A percentile compares a stretch with the other conserved stretches of the same genome.
phyloP scores from a whole-genome alignment of 2,888 invertebrate species.

The Gasteruption jaculator region DNA sequence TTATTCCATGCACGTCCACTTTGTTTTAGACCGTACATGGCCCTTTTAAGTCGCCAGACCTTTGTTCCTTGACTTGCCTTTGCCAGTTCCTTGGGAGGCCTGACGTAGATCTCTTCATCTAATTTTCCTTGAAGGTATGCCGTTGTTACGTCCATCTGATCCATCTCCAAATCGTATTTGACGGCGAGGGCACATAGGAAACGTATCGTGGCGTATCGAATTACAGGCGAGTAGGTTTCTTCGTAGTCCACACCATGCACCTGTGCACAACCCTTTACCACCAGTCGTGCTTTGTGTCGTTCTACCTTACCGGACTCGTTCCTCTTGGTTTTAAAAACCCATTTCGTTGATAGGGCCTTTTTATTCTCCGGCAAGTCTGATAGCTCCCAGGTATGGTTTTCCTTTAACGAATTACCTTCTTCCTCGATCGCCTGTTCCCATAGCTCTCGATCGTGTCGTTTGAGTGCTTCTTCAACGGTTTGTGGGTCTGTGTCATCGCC shows the following conservation, averaged over 20 bases:
- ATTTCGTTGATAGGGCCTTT: constrained; percentile 19
- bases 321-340: constrained; percentile 23
- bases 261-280: constrained; percentile 31
- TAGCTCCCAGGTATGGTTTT: constrained; percentile 23
- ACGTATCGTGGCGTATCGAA: constrained; percentile 25
- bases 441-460: constrained; percentile 9
- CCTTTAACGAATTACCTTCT: constrained; percentile 17
- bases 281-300: constrained; percentile 27
- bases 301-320: constrained; percentile 12
- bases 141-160: constrained; percentile 33
- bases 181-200: constrained; percentile 27
- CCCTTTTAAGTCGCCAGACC: constrained; percentile 13
- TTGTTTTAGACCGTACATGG: constrained; percentile 21
- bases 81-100: constrained; percentile 19
- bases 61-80: constrained; percentile 12
- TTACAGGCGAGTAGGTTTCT: constrained; percentile 32
- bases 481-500: constrained; percentile 7
- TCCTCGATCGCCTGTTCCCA: constrained; percentile 25
- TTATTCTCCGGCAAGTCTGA: constrained; percentile 16
- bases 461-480: constrained; percentile 18
- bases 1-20: constrained; percentile 20
- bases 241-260: constrained; percentile 30
- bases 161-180: constrained; percentile 24
- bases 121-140: constrained; percentile 33
- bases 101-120: constrained; percentile 28